Evolutionary conservation across 2,888 invertebrate species (phyloP), one percentile per base, ranked within the genome.

Genomic region (Steinernema carpocapsae): DNA sequence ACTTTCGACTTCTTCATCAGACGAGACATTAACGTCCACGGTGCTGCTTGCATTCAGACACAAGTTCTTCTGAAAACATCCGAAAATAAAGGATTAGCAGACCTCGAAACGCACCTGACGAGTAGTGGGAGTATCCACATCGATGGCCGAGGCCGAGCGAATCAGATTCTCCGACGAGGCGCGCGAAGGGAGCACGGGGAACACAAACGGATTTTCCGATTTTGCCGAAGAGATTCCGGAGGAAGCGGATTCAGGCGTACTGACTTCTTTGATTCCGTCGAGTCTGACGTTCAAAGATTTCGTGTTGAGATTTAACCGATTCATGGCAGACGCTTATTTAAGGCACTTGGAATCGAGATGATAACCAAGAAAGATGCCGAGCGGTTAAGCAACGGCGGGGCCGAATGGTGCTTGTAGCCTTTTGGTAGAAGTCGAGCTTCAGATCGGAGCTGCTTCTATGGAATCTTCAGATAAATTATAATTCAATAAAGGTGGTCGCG

Each of bases 41-140:
- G 84, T 81, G 37, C 78, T 76, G 26, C 82, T 84, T n/a, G 84
- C 84, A 64, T 84, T 80, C 59, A 84, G 76, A 43, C 82, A 82
- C 51, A 84, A 73, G 71, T 83, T 82, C 46, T 79, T 75, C 84
- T 84, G 77, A 72, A 84, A 80, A 29, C 19, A 37, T 32, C 19
- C 10, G 37, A 37, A 37, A 37, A 37, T 37, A n/a, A n/a, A 73
- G 26, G 26, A 37, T 37, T 76, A 75, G 4, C 76, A 2, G 46
- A 51, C 76, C 22, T 46, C 42, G 48, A 14, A 19, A 14, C 46
- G 22, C 75, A 77, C 77, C 75, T 77, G 77, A n/a, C 72, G 56
- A 19, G 77, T 77, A n/a, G 77, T 77, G n/a, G 77, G 77, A 56
- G 77, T 77, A 37, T 72, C 56, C 29, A 78, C 78, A 10, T 70